A percentile compares a stretch with the other conserved stretches of the same genome.
These are phyloP conservation scores for Saccostrea glomerata DNA, from an alignment of 1,140 invertebrate genomes.

Conservation along the genomic window DNA sequence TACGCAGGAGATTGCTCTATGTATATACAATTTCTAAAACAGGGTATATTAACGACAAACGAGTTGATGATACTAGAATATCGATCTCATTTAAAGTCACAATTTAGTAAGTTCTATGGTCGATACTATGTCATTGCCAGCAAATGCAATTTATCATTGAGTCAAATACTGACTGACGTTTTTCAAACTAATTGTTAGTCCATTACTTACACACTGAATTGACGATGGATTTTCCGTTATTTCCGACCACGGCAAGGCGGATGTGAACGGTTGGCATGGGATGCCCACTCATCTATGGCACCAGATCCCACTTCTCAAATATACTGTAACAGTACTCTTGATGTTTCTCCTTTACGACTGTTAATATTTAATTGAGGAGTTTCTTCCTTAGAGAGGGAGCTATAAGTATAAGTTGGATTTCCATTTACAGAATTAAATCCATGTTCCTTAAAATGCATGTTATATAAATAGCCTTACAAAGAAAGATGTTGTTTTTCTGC, in stretches of 20 bases:
- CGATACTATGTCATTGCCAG: not conserved
- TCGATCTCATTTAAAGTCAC: not conserved
- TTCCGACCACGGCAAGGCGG: not conserved
- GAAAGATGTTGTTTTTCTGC: too few species aligned
- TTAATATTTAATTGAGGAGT: too few species aligned
- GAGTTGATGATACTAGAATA: not conserved
- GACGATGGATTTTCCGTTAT: not conserved
- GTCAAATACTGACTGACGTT: not conserved
- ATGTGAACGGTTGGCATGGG: too few species aligned
- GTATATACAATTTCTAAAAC: not conserved
- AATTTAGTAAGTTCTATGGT: not conserved
- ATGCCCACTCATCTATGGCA: too few species aligned
- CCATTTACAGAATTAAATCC: too few species aligned
- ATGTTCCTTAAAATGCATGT: too few species aligned
- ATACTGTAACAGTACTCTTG: too few species aligned
- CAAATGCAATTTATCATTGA: not conserved
- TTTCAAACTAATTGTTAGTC: not conserved
- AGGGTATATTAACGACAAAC: not conserved
- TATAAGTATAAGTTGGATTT: too few species aligned
- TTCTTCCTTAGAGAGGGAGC: too few species aligned
- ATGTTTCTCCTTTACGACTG: too few species aligned
- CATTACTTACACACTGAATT: not conserved
- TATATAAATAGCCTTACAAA: too few species aligned
- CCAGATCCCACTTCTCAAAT: too few species aligned
- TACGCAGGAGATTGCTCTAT: not conserved